A percentile compares a stretch with the other conserved stretches of the same genome.
Evolutionary conservation across 1,140 invertebrate genomes (phyloP).

Genomic region (Globodera ellingtonae): DNA sequence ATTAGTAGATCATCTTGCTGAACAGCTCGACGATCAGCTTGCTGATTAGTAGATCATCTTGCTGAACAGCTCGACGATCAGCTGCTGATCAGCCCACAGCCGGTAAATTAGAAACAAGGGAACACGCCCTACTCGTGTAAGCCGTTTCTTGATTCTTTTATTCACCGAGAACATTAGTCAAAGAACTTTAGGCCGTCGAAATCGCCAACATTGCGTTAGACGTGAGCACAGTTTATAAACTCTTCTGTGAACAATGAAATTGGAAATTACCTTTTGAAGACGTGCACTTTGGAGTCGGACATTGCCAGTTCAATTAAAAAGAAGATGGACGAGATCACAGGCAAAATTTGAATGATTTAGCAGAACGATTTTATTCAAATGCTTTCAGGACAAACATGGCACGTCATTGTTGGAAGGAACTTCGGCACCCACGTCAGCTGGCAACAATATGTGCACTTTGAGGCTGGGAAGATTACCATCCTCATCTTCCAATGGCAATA

Average conservation of each 20-base stretch:
- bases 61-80: too few species aligned
- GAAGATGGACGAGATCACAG: constrained; percentile 36
- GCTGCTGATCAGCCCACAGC: too few species aligned
- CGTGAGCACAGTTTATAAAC: neutral
- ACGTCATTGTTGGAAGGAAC: constrained; percentile 33
- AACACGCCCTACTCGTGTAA: neutral
- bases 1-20: too few species aligned
- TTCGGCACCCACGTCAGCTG: constrained; percentile 34
- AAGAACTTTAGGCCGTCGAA: constrained; percentile 10
- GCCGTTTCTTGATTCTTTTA: neutral
- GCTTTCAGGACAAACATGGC: constrained; percentile 31
- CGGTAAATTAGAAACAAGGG: too few species aligned
- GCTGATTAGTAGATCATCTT: too few species aligned
- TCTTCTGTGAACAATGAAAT: too few species aligned
- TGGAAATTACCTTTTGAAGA: constrained; percentile 13
- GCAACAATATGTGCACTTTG: constrained; percentile 32
- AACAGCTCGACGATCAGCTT: too few species aligned
- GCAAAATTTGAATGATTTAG: constrained; percentile 9
- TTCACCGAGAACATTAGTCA: neutral
- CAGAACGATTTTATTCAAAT: neutral
- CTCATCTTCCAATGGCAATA: constrained; percentile 27
- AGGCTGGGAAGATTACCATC: constrained; percentile 28
- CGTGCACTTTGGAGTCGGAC: constrained; percentile 40
- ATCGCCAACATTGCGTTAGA: constrained; percentile 36
- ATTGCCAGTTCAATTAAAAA: constrained; percentile 36